These are phyloP conservation scores for Octomys mimax DNA, from an alignment of 2,797 vertebrate species.

Conservation along the genomic window DNA sequence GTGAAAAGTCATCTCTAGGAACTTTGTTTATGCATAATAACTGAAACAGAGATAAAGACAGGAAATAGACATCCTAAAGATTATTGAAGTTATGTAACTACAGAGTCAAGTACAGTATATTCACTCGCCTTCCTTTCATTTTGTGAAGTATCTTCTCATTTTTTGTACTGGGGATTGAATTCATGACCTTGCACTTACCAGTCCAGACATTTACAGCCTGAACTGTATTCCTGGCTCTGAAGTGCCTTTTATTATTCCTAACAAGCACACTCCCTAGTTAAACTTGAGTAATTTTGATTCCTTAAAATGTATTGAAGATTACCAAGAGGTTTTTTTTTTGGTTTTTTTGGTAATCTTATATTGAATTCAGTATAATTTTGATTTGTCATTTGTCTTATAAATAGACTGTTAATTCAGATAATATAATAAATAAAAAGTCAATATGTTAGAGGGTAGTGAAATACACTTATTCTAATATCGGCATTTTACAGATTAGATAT, in stretches of 20 bases:
- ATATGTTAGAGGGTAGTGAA: not conserved
- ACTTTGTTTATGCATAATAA: not conserved
- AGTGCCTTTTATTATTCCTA: not conserved
- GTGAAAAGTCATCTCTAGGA: not conserved
- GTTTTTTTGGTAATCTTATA: not conserved
- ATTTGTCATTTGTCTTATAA: not conserved
- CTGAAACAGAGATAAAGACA: not conserved
- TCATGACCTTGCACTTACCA: too few species aligned
- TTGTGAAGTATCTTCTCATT: not conserved
- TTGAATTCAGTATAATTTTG: not conserved
- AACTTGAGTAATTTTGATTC: not conserved
- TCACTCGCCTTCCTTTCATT: too few species aligned
- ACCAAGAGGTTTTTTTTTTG: not conserved
- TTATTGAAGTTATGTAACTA: not conserved
- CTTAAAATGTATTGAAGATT: not conserved
- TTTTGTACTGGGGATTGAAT: not conserved
- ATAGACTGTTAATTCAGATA: conserved; percentile 14
- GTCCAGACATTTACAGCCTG: too few species aligned
- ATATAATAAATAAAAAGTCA: not conserved
- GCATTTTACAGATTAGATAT: not conserved
- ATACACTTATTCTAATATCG: not conserved
- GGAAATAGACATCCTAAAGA: not conserved
- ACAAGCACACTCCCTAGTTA: not conserved
- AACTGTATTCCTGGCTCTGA: too few species aligned
- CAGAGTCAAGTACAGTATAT: not conserved